phyloP scores from a whole-genome alignment of 1,140 invertebrate genomes.

The Polypedilum pembai region DNA sequence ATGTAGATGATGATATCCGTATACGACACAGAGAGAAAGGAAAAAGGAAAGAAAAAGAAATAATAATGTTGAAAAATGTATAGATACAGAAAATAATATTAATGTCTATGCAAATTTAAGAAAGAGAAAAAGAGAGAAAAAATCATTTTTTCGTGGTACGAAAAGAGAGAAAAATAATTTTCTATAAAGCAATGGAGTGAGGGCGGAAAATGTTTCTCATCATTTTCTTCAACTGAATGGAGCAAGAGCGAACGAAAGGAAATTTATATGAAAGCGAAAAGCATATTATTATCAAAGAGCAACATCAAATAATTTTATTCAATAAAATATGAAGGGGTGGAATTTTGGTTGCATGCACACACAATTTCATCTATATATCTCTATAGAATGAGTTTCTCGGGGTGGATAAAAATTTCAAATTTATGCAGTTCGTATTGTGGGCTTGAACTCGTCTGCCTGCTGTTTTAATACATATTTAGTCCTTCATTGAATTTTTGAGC shows the following conservation, averaged over 20 bases:
- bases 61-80: too few species aligned
- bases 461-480: background rate
- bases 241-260: too few species aligned
- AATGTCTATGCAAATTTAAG: constrained; percentile 18
- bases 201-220: background rate
- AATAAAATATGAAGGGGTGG: background rate
- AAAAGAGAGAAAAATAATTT: background rate
- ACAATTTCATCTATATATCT: background rate
- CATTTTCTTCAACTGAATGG: too few species aligned
- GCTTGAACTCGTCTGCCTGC: background rate
- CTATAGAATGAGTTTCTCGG: too few species aligned
- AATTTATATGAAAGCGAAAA: constrained; percentile 18
- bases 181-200: background rate
- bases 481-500: background rate
- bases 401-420: constrained; percentile 3
- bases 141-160: background rate
- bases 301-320: constrained; percentile 20
- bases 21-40: too few species aligned
- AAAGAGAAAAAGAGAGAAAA: background rate
- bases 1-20: too few species aligned
- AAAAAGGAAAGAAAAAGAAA: too few species aligned
- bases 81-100: background rate
- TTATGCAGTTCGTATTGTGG: background rate
- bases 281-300: constrained; percentile 7
- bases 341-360: background rate